Evolutionary conservation across 2,888 invertebrate species (phyloP), one percentile per base, ranked within the genome.

Genomic region (Neelides folsomi): DNA sequence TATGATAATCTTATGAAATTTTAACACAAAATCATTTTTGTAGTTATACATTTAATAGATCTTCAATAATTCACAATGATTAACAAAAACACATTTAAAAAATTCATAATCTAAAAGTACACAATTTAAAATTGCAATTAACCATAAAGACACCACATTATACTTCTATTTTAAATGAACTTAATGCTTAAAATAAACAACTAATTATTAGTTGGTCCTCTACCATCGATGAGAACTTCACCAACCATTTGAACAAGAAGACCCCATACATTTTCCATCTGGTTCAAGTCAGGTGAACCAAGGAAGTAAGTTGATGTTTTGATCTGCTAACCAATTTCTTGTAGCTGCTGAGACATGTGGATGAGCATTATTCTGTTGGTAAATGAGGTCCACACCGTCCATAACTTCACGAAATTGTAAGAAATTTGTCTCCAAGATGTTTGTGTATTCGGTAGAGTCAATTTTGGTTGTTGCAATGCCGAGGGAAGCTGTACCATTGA

Each of bases 261-360:
- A 7, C 45, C 45, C 45, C 45, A 44, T 15, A 44, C 15, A 44
- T 44, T 44, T 27, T 44, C 45, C 8, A 44, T 44, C 20, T 15
- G 45, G 19, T 44, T 44, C 20, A 44, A 20, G 27, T 44, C 45
- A 12, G 20, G 45, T 9, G 45, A 44, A 9, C n/a, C 45, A 44
- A 10, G 18, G 20, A 15, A 44, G 8, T 12, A 44, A 15, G 27
- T 8, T 12, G 27, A 44, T 19, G 12, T 15, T 20, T 9, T 44
- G 16, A 18, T 9, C 15, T 18, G 7, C 10, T 8, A 44, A 44
- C 45, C 45, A 44, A 9, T 8, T 9, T 27, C 18, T 16, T 44
- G 27, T 27, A 9, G 20, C 8, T 8, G 9, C 10, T 8, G 45
- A 8, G 8, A 7, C 10, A 20, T 44, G 45, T 9, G 8, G 7